These are phyloP conservation scores for Protaetia brevitarsis DNA, from an alignment of 1,140 invertebrate genomes.

Conservation along the genomic window DNA sequence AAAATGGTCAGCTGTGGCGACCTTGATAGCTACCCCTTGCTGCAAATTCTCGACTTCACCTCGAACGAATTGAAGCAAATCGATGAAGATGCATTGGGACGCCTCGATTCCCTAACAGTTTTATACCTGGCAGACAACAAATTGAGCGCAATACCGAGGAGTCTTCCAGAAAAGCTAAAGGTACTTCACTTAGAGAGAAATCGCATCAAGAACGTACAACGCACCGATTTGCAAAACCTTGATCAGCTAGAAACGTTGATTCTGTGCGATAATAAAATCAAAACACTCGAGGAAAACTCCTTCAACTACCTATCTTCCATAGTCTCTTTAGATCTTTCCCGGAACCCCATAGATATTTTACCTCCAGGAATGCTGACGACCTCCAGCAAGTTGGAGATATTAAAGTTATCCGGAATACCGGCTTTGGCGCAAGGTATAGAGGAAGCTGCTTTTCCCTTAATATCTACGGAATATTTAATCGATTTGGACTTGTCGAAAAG, in stretches of 20 bases:
- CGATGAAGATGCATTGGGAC: slow-evolving; percentile 82
- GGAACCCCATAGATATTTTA: slow-evolving; percentile 69
- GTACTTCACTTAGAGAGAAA: slow-evolving; percentile 63
- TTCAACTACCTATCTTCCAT: slow-evolving; percentile 65
- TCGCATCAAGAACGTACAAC: slow-evolving; percentile 59
- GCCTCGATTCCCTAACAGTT: slow-evolving; percentile 73
- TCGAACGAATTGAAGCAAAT: slow-evolving; percentile 72
- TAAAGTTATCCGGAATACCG: slow-evolving; percentile 66
- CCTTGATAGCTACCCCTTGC: slow-evolving; percentile 81
- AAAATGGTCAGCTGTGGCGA: slow-evolving; percentile 73
- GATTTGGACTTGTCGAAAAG: slow-evolving; percentile 72
- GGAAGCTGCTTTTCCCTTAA: slow-evolving; percentile 67
- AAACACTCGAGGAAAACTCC: slow-evolving; percentile 61
- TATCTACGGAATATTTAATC: slow-evolving; percentile 65
- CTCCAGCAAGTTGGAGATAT: slow-evolving; percentile 59
- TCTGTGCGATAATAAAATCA: slow-evolving; percentile 65
- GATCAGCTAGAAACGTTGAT: slow-evolving; percentile 67
- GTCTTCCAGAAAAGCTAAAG: slow-evolving; percentile 61
- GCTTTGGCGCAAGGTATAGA: slow-evolving; percentile 53
- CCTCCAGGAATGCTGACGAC: slow-evolving; percentile 65
- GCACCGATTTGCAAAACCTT: slow-evolving; percentile 67
- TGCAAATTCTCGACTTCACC: slow-evolving; percentile 77
- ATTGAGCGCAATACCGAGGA: slow-evolving; percentile 63
- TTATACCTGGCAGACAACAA: slow-evolving; percentile 78
- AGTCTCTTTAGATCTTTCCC: slow-evolving; percentile 70